Evolutionary conservation across 2,113 vertebrate species (phyloP).

Genomic region (Rallus limicola): DNA sequence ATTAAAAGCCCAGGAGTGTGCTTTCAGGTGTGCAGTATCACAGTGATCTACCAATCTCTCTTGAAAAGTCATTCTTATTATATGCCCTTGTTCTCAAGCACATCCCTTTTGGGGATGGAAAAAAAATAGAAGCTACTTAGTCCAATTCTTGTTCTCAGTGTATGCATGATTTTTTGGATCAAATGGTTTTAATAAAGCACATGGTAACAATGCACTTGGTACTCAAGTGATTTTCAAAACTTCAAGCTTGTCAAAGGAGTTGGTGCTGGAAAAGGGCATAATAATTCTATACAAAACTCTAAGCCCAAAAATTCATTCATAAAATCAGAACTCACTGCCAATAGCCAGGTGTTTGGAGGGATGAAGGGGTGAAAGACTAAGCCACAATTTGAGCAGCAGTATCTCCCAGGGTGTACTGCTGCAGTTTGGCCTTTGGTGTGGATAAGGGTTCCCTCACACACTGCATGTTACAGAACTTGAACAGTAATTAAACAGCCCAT

Average conservation of each 20-base stretch:
- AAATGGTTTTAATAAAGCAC: background rate
- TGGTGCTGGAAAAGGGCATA: background rate
- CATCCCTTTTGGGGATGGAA: background rate
- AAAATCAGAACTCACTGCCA: background rate
- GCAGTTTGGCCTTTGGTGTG: background rate
- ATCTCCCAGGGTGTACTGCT: background rate
- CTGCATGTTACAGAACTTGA: background rate
- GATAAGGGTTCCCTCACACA: background rate
- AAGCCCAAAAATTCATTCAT: background rate
- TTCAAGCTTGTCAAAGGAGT: background rate
- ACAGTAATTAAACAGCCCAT: background rate
- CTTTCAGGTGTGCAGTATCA: background rate
- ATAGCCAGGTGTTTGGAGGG: background rate
- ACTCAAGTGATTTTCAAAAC: background rate
- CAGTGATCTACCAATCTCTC: background rate
- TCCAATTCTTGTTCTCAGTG: background rate
- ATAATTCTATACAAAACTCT: background rate
- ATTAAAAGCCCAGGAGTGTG: background rate
- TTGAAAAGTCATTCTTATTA: background rate
- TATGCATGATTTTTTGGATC: background rate
- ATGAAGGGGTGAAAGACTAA: background rate
- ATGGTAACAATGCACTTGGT: background rate
- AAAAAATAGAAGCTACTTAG: background rate
- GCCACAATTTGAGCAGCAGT: background rate
- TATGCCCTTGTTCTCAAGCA: background rate